Conservation (phyloP, 2,888 invertebrate species). For the Tipula confusa region DNA sequence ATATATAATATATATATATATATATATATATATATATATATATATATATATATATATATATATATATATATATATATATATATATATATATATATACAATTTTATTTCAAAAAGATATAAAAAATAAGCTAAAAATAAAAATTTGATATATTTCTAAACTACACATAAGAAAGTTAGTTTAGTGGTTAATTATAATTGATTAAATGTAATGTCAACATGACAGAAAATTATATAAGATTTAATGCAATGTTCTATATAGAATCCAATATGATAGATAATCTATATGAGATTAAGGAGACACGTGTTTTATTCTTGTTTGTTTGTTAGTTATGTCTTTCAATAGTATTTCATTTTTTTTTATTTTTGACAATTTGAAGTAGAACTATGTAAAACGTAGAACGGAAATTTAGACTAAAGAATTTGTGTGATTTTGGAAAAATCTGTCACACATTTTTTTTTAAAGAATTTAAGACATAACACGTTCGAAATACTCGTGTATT, state of each 20-base stretch:
- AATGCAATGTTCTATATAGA: background rate
- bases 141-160: background rate
- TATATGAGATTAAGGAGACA: background rate
- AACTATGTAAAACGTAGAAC: constrained; percentile 25
- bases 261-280: background rate
- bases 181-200: constrained; percentile 20
- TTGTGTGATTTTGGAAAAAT: background rate
- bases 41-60: no score
- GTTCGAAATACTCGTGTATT: background rate
- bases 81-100: background rate
- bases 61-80: no score
- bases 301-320: background rate
- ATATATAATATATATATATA: no score
- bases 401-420: constrained; percentile 5
- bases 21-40: no score
- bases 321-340: background rate
- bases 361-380: background rate
- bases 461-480: background rate
- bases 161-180: background rate
- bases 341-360: background rate
- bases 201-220: constrained; percentile 25
- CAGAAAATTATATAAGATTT: constrained; percentile 12
- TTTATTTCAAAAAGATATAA: background rate
- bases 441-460: background rate
- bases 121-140: background rate